phyloP scores from a whole-genome alignment of 2,797 vertebrate genomes.

The Morelia viridis region DNA sequence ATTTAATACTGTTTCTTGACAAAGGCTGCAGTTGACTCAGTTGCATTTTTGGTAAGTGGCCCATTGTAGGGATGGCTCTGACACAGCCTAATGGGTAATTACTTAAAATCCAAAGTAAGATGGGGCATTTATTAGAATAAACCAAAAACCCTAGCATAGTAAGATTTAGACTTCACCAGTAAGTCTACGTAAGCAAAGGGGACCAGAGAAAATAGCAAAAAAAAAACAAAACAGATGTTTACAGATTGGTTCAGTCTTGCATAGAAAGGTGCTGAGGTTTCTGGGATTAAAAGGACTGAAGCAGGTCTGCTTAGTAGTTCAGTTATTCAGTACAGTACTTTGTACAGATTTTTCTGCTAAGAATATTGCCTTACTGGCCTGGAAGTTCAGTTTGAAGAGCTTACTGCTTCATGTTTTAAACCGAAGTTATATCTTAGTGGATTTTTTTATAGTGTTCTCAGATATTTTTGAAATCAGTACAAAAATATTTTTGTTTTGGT shows the following conservation, averaged over 20 bases:
- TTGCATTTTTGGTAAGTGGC: not conserved
- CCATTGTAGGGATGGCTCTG: not conserved
- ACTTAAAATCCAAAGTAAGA: not conserved
- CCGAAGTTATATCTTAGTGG: not conserved
- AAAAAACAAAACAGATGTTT: not conserved
- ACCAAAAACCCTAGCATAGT: not conserved
- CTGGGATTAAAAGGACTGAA: not conserved
- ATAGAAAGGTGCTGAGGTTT: not conserved
- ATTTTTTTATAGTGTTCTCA: not conserved
- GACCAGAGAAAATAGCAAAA: not conserved
- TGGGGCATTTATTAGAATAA: not conserved
- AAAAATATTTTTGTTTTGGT: not conserved
- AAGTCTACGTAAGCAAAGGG: not conserved
- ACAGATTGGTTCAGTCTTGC: not conserved
- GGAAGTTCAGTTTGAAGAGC: not conserved
- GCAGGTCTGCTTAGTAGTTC: not conserved
- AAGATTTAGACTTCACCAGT: not conserved
- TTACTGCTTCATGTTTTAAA: not conserved
- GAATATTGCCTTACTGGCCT: not conserved
- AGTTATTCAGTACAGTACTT: not conserved
- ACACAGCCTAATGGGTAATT: not conserved
- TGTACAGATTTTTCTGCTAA: not conserved
- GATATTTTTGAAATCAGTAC: not conserved
- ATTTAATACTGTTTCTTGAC: not conserved
- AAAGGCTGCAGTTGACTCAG: not conserved